Evolutionary conservation across 1,140 invertebrate species (phyloP).

Genomic region (Drosophila asahinai): DNA sequence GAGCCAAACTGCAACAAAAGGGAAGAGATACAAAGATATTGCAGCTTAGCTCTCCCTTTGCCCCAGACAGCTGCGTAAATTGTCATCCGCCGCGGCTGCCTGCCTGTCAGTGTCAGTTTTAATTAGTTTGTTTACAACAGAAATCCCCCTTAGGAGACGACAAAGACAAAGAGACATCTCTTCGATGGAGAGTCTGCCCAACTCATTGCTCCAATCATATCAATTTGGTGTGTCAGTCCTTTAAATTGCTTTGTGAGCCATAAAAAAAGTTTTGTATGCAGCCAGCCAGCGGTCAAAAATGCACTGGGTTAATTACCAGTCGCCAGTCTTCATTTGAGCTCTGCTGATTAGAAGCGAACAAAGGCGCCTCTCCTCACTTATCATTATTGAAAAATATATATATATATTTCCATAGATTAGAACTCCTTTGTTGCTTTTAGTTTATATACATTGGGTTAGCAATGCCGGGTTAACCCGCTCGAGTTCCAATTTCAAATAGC

Average conservation of each 20-base stretch:
- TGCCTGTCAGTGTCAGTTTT: slow-evolving; percentile 75
- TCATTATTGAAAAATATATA: slow-evolving; percentile 14
- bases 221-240: slow-evolving; percentile 66
- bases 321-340: slow-evolving; percentile 59
- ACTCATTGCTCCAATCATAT: slow-evolving; percentile 65
- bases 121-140: slow-evolving; percentile 81
- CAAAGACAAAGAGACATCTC: background rate
- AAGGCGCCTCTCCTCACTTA: slow-evolving; percentile 32
- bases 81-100: slow-evolving; percentile 64
- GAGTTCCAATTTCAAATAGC: slow-evolving; percentile 33
- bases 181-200: background rate
- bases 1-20: slow-evolving; percentile 49
- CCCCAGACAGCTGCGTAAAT: slow-evolving; percentile 67
- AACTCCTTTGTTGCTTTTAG: slow-evolving; percentile 20
- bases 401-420: slow-evolving; percentile 7
- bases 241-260: slow-evolving; percentile 61
- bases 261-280: slow-evolving; percentile 31
- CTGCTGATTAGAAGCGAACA: slow-evolving; percentile 50
- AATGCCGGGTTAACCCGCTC: slow-evolving; percentile 9
- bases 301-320: slow-evolving; percentile 78
- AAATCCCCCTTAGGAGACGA: slow-evolving; percentile 9
- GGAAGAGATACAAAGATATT: slow-evolving; percentile 2
- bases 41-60: slow-evolving; percentile 40
- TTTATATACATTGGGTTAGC: background rate
- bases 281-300: slow-evolving; percentile 65